Percentiles rank a stretch among this genome's conserved stretches.
Evolutionary conservation across 2,797 vertebrate genomes (phyloP).

Genomic region (Psittacula derbiana): DNA sequence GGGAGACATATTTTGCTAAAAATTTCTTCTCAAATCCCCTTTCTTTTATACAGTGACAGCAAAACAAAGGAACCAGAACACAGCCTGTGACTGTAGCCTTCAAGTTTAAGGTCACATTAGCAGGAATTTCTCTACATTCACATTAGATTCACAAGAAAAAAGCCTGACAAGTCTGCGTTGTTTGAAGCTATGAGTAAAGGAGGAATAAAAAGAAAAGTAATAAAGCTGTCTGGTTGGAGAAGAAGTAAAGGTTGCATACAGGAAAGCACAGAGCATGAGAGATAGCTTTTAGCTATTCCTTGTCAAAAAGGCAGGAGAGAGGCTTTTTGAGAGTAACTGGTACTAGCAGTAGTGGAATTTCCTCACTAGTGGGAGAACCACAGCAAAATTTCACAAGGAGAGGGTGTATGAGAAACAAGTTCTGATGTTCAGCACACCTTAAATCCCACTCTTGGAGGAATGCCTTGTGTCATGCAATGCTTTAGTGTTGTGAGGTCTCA

Average conservation of each 20-base stretch:
- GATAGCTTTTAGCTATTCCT: not conserved
- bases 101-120: not conserved
- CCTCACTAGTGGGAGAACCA: not conserved
- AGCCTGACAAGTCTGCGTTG: not conserved
- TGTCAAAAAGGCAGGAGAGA: not conserved
- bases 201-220: not conserved
- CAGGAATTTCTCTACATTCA: not conserved
- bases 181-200: not conserved
- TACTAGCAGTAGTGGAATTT: not conserved
- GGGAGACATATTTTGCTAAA: not conserved
- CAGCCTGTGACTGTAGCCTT: not conserved
- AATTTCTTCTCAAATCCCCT: not conserved
- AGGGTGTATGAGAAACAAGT: not conserved
- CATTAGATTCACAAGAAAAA: not conserved
- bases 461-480: not conserved
- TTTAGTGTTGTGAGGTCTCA: not conserved
- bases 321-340: not conserved
- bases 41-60: not conserved
- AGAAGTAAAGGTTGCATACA: not conserved
- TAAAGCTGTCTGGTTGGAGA: not conserved
- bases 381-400: not conserved
- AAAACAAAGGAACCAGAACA: not conserved
- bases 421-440: not conserved
- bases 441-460: not conserved
- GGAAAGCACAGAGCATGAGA: not conserved